Percentiles rank a stretch among this genome's conserved stretches.
Conservation (phyloP, 2,888 invertebrate species). For the Megastigmus dorsalis region DNA sequence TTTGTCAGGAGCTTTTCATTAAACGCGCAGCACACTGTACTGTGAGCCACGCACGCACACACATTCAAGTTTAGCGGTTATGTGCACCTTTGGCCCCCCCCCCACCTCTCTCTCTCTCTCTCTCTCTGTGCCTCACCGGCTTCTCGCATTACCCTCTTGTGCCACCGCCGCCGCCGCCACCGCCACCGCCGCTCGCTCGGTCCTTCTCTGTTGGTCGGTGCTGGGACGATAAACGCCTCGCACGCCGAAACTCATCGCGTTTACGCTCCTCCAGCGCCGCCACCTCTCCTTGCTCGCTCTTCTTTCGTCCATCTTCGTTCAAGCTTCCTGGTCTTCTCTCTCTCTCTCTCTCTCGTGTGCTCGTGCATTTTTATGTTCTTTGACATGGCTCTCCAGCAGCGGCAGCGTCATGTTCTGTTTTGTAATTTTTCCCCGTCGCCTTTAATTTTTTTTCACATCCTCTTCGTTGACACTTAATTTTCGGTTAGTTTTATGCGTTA, state of each 20-base stretch:
- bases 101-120: too few relatives aligned
- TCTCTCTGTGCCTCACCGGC: background rate
- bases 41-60: too few relatives aligned
- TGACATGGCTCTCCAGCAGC: background rate
- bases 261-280: too few relatives aligned
- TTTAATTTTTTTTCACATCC: background rate
- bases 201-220: background rate
- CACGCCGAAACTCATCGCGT: too few relatives aligned
- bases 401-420: background rate
- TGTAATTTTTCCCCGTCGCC: background rate
- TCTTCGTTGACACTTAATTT: constrained; percentile 1
- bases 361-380: background rate
- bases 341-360: background rate
- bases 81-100: too few relatives aligned
- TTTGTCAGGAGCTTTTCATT: constrained; percentile 21
- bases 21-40: constrained; percentile 3
- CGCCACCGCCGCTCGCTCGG: background rate
- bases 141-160: background rate
- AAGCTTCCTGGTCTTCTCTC: background rate
- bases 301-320: background rate
- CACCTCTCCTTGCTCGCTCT: background rate
- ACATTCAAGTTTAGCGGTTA: too few relatives aligned
- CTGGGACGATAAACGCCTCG: too few relatives aligned
- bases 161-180: background rate
- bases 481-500: constrained; percentile 8